Conservation (phyloP, 1,140 invertebrate genomes). For the Wasmannia auropunctata region DNA sequence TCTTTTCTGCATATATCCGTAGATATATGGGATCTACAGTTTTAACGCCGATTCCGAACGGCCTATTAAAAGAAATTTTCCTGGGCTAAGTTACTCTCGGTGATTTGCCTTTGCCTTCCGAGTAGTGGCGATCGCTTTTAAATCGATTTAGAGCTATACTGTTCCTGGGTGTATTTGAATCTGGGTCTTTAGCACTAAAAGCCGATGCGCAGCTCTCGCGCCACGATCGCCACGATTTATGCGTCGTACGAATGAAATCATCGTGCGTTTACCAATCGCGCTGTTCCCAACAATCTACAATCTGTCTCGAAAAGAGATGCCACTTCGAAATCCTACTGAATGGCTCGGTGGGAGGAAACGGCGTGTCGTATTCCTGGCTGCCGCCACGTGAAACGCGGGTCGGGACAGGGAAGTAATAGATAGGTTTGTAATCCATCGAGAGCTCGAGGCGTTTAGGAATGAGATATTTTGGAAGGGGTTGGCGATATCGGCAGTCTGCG, state of each 20-base stretch:
- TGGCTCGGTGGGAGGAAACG: slow-evolving; percentile 50
- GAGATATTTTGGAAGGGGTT: slow-evolving; percentile 85
- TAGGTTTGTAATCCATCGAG: slow-evolving; percentile 85
- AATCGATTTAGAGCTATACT: too few species aligned
- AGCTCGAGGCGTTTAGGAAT: slow-evolving; percentile 84
- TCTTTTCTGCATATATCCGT: too few species aligned
- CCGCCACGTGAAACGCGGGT: slow-evolving; percentile 58
- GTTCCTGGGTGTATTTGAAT: too few species aligned
- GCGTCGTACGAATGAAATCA: not conserved
- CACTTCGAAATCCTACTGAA: slow-evolving; percentile 51
- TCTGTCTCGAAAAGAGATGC: slow-evolving; percentile 31
- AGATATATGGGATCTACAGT: too few species aligned
- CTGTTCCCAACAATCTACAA: not conserved
- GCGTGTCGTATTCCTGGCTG: slow-evolving; percentile 76
- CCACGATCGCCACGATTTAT: too few species aligned
- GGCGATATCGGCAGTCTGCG: slow-evolving; percentile 85
- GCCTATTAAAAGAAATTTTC: too few species aligned
- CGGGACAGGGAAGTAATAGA: slow-evolving; percentile 84
- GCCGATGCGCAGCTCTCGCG: too few species aligned
- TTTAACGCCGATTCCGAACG: too few species aligned
- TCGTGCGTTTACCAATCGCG: not conserved
- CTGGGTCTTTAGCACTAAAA: too few species aligned
- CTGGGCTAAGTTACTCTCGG: too few species aligned
- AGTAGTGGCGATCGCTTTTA: too few species aligned
- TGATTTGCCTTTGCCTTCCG: too few species aligned